Base-by-base conservation (phyloP, 1,140 invertebrate genomes). In the Cotesia typhae region DNA sequence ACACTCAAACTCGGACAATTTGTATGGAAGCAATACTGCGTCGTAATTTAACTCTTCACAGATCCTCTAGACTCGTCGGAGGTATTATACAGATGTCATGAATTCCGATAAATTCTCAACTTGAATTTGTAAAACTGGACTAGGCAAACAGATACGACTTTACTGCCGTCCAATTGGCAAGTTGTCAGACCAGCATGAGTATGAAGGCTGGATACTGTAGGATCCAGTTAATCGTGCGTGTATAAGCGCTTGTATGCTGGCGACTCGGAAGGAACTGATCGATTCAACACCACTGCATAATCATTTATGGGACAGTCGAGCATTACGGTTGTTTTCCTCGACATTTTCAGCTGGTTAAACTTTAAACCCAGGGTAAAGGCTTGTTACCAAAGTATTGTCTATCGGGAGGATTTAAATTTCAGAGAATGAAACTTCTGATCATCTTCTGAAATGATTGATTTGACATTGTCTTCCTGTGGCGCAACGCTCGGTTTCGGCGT, bases 1-100 rank as follows among this genome's bases (percentile, higher is more conserved):
- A 64, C 59, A 74, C 66, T 74, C 55, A 64, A 67, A 70, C 20
- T 61, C 74, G 55, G 70, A 71, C 73, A 78, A 81, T 81, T 80
- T 80, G 74, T 76, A 80, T 80, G 78, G 72, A 59, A 59, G 14
- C 57, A 9, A 28, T 28, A 28, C 57, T 59, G 20, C 14, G 7
- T 28, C 17, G 9, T 9, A 20, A 20, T 59, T 3, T 59, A 28
- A 9, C 17, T 20, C 17, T 28, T 28, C 28, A 28, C 28, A 28
- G 28, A 28, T 28, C 28, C 28, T 28, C 3, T 28, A 28, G 28
- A 28, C 28, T 9, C 17, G 57, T 20, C 20, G 28, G 28, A 28
- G 28, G 28, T 20, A 59, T 59, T 59, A 17, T 59, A 35, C 28
- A 59, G 7, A 47, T 47, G 53, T 57, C 53, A 57, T 57, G 53